These are phyloP conservation scores for Patagioenas fasciata DNA, from an alignment of 2,113 vertebrate species.

Conservation along the genomic window DNA sequence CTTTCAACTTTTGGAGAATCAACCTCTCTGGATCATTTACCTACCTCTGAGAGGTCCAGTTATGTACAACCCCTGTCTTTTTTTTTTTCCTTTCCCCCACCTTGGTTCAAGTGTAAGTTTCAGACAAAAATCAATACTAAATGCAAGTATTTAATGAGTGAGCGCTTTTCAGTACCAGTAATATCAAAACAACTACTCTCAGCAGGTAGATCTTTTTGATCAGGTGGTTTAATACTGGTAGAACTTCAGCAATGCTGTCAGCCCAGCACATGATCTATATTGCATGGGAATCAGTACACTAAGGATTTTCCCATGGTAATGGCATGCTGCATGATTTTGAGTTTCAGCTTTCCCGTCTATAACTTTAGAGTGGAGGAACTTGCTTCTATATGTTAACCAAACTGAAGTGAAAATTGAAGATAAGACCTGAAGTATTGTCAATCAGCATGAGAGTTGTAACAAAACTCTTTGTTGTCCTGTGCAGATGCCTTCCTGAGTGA, in stretches of 20 bases:
- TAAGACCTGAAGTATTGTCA: neutral
- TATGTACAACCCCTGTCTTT: neutral
- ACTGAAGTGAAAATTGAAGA: neutral
- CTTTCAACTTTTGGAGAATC: neutral
- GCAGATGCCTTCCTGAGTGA: neutral
- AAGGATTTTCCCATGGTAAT: neutral
- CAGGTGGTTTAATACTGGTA: neutral
- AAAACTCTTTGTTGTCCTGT: neutral
- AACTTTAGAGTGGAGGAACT: neutral
- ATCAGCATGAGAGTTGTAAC: neutral
- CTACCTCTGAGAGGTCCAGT: neutral
- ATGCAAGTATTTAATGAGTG: neutral
- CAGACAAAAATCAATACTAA: neutral
- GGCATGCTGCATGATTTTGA: neutral
- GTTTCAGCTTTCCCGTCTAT: neutral
- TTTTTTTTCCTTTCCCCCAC: neutral
- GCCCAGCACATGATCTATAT: neutral
- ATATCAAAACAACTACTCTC: neutral
- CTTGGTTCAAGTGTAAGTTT: neutral
- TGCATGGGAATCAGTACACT: neutral
- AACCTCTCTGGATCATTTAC: neutral
- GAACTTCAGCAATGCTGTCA: neutral
- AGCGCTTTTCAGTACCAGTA: neutral
- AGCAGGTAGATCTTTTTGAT: neutral
- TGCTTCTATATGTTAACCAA: neutral